Evolutionary conservation across 2,113 vertebrate species (phyloP).

Genomic region (Actinemys pallida): DNA sequence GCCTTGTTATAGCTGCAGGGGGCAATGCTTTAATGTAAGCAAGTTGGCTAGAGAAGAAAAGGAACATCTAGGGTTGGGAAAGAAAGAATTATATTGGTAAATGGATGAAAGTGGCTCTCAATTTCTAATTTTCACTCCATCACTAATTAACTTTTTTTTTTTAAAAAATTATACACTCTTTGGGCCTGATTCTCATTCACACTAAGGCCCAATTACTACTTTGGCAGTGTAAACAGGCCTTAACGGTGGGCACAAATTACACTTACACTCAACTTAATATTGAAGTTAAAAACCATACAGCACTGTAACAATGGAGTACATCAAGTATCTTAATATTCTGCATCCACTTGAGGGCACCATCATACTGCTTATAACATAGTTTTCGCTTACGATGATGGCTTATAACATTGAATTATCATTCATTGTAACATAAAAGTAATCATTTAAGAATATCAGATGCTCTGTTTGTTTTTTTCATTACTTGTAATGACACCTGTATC

Average conservation of each 20-base stretch:
- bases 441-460: fast-evolving
- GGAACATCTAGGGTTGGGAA: too few relatives aligned
- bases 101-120: background rate
- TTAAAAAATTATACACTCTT: background rate
- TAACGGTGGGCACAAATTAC: fast-evolving
- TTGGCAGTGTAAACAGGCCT: background rate
- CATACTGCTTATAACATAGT: fast-evolving
- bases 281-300: background rate
- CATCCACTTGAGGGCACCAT: conserved; percentile 66
- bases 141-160: background rate
- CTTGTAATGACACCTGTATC: background rate
- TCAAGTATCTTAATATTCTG: background rate
- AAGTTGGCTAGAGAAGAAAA: background rate
- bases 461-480: background rate
- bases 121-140: background rate
- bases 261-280: background rate
- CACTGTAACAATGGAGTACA: fast-evolving
- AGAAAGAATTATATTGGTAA: background rate
- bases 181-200: background rate
- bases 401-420: fast-evolving
- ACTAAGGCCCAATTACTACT: fast-evolving
- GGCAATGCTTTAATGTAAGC: background rate
- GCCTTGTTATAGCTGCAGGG: background rate
- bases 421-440: background rate
- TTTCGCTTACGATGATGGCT: background rate